A percentile compares a stretch with the other conserved stretches of the same genome.
Evolutionary conservation across 2,797 vertebrate species (phyloP).

Genomic region (Cephalopachus bancanus): DNA sequence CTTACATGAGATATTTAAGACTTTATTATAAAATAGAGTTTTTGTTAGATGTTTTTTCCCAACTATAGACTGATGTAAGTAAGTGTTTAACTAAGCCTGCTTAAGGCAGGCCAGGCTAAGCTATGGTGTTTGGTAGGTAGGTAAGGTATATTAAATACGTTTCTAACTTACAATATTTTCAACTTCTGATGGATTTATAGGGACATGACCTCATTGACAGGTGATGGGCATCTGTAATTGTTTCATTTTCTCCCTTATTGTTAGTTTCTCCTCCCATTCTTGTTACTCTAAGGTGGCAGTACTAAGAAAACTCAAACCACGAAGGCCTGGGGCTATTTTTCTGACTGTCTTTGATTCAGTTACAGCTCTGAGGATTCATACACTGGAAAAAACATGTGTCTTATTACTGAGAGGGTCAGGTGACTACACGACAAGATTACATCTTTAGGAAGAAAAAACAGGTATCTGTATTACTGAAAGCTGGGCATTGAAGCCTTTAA

Average conservation of each 20-base stretch:
- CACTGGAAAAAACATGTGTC: fast-evolving
- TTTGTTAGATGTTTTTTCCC: neutral
- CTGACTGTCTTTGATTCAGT: neutral
- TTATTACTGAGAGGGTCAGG: neutral
- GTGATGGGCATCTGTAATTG: neutral
- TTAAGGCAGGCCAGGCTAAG: neutral
- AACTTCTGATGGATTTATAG: neutral
- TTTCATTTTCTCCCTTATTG: fast-evolving
- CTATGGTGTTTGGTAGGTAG: neutral
- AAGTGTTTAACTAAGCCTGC: neutral
- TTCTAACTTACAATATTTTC: neutral
- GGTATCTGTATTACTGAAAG: neutral
- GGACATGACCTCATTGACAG: neutral
- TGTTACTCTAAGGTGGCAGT: neutral
- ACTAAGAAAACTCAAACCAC: neutral
- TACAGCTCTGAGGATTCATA: neutral
- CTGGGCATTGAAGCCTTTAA: neutral
- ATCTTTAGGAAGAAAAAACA: neutral
- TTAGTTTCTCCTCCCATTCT: neutral
- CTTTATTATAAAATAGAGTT: neutral
- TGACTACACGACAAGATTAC: neutral
- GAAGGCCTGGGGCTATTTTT: neutral
- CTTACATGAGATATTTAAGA: neutral
- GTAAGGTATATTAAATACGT: neutral
- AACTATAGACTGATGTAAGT: neutral